phyloP scores from a whole-genome alignment of 1,140 invertebrate species.

The Metopolophium dirhodum region DNA sequence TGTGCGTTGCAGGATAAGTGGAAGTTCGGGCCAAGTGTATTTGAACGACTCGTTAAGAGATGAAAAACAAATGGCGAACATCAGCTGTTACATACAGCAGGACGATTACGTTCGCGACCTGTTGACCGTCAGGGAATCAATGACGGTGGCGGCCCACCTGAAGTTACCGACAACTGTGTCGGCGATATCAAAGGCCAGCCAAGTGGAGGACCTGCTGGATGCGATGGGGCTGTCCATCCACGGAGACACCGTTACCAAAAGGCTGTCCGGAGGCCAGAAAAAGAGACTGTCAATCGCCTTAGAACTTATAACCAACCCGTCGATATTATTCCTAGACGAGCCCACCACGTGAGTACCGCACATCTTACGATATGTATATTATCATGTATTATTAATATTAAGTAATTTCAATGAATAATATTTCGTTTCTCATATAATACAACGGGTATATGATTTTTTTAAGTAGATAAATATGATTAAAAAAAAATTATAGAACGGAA shows the following conservation, averaged over 20 bases:
- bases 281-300: conserved; percentile 77
- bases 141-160: conserved; percentile 84
- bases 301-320: conserved; percentile 74
- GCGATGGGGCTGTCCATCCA: conserved; percentile 69
- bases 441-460: neutral
- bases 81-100: conserved; percentile 91
- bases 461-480: neutral
- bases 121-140: conserved; percentile 84
- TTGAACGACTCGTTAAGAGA: conserved; percentile 81
- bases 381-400: neutral
- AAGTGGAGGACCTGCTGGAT: conserved; percentile 69
- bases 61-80: conserved; percentile 74
- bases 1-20: conserved; percentile 58
- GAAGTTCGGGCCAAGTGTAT: conserved; percentile 77
- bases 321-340: conserved; percentile 80
- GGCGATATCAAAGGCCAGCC: conserved; percentile 42
- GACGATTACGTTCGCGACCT: conserved; percentile 84
- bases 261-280: conserved; percentile 75
- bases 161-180: conserved; percentile 68
- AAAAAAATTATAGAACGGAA: neutral
- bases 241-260: conserved; percentile 68
- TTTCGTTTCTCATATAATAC: neutral
- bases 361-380: neutral
- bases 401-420: neutral
- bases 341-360: conserved; percentile 71